Conservation (phyloP, 2,888 invertebrate genomes). For the Nemotelus nigrinus region DNA sequence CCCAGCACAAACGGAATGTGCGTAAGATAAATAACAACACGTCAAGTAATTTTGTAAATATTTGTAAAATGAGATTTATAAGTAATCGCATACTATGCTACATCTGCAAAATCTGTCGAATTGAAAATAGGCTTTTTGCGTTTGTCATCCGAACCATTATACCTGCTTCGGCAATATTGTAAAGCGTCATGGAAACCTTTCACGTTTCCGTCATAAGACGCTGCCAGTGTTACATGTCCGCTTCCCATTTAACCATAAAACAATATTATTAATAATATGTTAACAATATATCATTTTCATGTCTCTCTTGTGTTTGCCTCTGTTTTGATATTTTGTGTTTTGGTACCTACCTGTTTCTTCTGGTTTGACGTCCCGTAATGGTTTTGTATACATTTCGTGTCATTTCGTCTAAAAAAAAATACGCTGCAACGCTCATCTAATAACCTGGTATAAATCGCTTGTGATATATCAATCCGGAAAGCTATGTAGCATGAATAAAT, state of each 20-base stretch:
- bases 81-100: background rate
- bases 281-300: conserved; percentile 9
- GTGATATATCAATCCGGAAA: too few relatives aligned
- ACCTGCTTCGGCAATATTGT: background rate
- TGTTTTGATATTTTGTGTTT: background rate
- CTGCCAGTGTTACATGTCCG: conserved; percentile 7
- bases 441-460: too few relatives aligned
- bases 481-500: background rate
- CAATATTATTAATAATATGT: too few relatives aligned
- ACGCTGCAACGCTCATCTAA: too few relatives aligned
- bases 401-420: conserved; percentile 14
- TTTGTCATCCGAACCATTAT: too few relatives aligned
- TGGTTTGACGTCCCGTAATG: conserved; percentile 14
- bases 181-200: background rate
- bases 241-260: background rate
- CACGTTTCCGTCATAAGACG: background rate
- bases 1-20: conserved; percentile 53
- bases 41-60: conserved; percentile 44
- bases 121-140: too few relatives aligned
- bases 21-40: conserved; percentile 48
- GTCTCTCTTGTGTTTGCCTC: background rate
- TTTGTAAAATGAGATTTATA: conserved; percentile 20
- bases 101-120: background rate
- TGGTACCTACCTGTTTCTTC: background rate
- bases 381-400: conserved; percentile 39